A percentile compares a stretch with the other conserved stretches of the same genome.
phyloP scores from a whole-genome alignment of 1,140 invertebrate species.

The Arion vulgaris region DNA sequence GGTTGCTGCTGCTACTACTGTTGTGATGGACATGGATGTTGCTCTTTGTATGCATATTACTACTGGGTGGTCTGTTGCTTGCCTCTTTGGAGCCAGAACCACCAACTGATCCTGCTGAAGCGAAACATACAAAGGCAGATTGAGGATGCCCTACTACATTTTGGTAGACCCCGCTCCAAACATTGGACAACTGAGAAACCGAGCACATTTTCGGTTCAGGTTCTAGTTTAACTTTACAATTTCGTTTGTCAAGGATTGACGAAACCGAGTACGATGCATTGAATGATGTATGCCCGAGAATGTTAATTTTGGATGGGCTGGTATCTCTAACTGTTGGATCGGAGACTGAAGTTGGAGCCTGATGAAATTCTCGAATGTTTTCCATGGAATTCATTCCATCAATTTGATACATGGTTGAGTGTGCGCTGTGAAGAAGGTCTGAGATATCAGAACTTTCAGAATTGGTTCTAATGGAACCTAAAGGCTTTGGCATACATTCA shows the following conservation, averaged over 20 bases:
- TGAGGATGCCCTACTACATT: not conserved
- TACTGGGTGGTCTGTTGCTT: not conserved
- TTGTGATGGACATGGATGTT: too few relatives aligned
- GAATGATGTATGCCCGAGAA: not conserved
- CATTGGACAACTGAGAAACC: not conserved
- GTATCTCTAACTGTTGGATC: not conserved
- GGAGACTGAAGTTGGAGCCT: not conserved
- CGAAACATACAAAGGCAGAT: not conserved
- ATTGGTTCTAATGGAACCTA: not conserved
- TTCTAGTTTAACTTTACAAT: conserved; percentile 20
- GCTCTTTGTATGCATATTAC: not conserved
- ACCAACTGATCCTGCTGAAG: not conserved
- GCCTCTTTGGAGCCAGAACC: not conserved
- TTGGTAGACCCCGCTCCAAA: not conserved
- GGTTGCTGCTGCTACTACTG: not conserved
- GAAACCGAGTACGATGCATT: conserved; percentile 29
- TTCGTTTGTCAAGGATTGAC: conserved; percentile 32
- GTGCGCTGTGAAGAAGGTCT: conserved; percentile 38
- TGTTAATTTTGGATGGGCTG: conserved; percentile 18
- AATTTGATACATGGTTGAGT: conserved; percentile 21
- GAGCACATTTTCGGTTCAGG: conserved; percentile 6
- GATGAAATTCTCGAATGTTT: conserved; percentile 7
- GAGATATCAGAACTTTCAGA: conserved; percentile 23
- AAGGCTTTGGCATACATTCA: not conserved
- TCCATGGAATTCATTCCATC: conserved; percentile 13